phyloP scores from a whole-genome alignment of 1,140 invertebrate species.

The Delia radicum region DNA sequence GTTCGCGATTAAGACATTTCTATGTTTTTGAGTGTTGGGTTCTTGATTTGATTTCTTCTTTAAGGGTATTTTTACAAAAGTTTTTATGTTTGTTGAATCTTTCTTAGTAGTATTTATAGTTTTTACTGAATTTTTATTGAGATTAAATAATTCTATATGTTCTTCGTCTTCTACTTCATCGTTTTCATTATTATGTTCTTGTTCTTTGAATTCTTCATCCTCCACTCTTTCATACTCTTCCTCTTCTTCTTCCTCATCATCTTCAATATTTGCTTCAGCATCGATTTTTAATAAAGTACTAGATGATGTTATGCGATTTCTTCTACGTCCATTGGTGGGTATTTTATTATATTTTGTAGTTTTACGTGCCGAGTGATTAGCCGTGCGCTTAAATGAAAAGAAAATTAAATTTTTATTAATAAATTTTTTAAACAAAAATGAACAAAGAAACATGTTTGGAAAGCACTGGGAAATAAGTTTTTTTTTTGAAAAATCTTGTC shows the following conservation, averaged over 20 bases:
- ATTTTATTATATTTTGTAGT: constrained; percentile 28
- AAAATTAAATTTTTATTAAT: background rate
- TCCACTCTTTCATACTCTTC: constrained; percentile 8
- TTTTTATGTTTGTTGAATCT: background rate
- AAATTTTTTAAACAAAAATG: background rate
- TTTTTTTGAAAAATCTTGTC: too few species aligned
- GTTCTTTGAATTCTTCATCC: background rate
- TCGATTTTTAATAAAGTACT: constrained; percentile 25
- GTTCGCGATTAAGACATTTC: background rate
- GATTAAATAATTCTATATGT: constrained; percentile 1
- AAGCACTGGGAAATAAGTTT: too few species aligned
- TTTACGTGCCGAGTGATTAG: constrained; percentile 9
- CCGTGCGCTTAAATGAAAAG: constrained; percentile 21
- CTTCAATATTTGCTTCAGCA: constrained; percentile 27
- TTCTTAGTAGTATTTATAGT: background rate
- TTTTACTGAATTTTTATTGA: background rate
- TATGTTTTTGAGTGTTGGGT: constrained; percentile 5
- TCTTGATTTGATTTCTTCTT: background rate
- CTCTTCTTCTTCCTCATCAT: constrained; percentile 25
- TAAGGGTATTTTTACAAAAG: constrained; percentile 1
- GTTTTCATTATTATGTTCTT: background rate
- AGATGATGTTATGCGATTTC: background rate
- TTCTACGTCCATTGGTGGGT: constrained; percentile 22
- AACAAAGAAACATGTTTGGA: too few species aligned
- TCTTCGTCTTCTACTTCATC: constrained; percentile 6